phyloP scores from a whole-genome alignment of 2,797 vertebrate species.

The Stomatorhinus walkeri region DNA sequence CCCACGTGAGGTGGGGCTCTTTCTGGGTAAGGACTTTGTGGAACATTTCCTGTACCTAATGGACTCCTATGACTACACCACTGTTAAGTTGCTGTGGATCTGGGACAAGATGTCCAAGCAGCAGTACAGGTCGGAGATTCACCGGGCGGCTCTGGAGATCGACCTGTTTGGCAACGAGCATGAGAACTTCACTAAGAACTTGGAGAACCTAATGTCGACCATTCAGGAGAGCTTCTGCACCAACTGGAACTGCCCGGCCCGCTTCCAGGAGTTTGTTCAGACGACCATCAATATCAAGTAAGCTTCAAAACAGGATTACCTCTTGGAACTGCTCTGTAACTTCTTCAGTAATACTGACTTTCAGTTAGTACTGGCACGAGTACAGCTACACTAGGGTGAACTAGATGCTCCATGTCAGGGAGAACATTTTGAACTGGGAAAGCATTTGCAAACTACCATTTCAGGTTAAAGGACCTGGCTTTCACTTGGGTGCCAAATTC shows the following conservation, averaged over 20 bases:
- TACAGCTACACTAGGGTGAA: background rate
- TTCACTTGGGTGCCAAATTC: background rate
- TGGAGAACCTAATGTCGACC: conserved; percentile 79
- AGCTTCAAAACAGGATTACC: conserved; percentile 11
- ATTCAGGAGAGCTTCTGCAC: conserved; percentile 79
- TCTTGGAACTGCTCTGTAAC: background rate
- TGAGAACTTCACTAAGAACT: conserved; percentile 82
- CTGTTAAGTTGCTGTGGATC: conserved; percentile 86
- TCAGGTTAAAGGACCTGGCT: background rate
- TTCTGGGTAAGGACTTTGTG: conserved; percentile 76
- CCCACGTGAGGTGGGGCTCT: conserved; percentile 68
- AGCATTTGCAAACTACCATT: background rate
- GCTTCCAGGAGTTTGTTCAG: conserved; percentile 67
- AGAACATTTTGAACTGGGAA: background rate
- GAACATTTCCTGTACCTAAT: conserved; percentile 81
- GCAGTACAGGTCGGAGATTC: conserved; percentile 75
- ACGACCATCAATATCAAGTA: conserved; percentile 76
- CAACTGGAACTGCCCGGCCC: conserved; percentile 66
- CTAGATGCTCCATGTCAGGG: background rate
- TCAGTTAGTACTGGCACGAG: background rate
- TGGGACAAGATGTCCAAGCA: conserved; percentile 83
- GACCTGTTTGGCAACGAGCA: conserved; percentile 88
- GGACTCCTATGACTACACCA: conserved; percentile 82
- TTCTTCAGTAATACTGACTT: background rate
- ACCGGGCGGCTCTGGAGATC: conserved; percentile 72